phyloP scores from a whole-genome alignment of 2,797 vertebrate species.

The Trachurus trachurus region DNA sequence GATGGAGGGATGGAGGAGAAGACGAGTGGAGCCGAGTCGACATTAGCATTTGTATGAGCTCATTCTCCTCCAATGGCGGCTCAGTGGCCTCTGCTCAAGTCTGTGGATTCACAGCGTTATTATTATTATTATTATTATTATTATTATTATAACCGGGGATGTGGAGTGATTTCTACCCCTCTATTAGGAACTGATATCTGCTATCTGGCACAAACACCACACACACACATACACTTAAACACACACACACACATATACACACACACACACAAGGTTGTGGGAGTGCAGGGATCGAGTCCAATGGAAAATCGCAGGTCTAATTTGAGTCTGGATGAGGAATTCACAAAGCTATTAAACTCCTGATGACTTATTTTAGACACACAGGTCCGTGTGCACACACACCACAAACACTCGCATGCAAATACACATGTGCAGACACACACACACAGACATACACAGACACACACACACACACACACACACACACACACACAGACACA shows the following conservation, averaged over 20 bases:
- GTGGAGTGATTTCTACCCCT: constrained; percentile 42
- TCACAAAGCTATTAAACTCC: constrained; percentile 49
- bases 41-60: constrained; percentile 79
- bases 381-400: background rate
- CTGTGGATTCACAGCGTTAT: constrained; percentile 53
- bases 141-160: background rate
- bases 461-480: constrained; percentile 15
- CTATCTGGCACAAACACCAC: constrained; percentile 32
- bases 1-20: constrained; percentile 28
- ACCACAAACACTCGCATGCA: constrained; percentile 1
- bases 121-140: constrained; percentile 51
- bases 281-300: constrained; percentile 23
- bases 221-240: constrained; percentile 40
- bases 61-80: constrained; percentile 59
- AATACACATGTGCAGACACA: background rate
- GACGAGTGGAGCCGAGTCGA: constrained; percentile 24
- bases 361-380: constrained; percentile 48
- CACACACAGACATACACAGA: background rate
- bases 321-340: constrained; percentile 41
- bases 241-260: constrained; percentile 25
- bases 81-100: constrained; percentile 46
- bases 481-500: background rate
- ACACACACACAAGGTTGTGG: constrained; percentile 6
- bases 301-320: constrained; percentile 52
- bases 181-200: constrained; percentile 63